phyloP scores from a whole-genome alignment of 2,888 invertebrate species.

The Taphrorychus bicolor region DNA sequence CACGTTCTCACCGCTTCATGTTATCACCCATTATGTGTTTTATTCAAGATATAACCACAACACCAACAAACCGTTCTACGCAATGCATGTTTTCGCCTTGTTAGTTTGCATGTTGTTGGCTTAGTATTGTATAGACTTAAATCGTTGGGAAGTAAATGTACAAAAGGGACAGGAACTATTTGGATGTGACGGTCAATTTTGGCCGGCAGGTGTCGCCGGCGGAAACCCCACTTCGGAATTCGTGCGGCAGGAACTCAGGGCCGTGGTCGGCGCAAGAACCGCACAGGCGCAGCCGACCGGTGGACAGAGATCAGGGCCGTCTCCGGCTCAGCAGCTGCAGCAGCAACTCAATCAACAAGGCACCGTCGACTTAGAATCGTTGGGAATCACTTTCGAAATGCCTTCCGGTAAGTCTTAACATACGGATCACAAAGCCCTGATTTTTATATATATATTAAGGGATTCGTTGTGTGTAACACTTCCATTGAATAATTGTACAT shows the following conservation, averaged over 20 bases:
- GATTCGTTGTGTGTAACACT: not conserved
- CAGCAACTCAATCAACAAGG: constrained; percentile 39
- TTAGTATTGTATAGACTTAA: not conserved
- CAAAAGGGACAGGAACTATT: not conserved
- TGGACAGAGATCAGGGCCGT: constrained; percentile 36
- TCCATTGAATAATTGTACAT: not conserved
- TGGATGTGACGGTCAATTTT: constrained; percentile 4
- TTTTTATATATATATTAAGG: too few relatives aligned
- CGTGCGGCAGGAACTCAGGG: constrained; percentile 89
- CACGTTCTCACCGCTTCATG: not conserved
- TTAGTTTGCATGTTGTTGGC: not conserved
- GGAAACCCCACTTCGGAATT: constrained; percentile 78
- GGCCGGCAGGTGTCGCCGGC: constrained; percentile 62
- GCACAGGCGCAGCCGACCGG: constrained; percentile 57
- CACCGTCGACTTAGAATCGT: constrained; percentile 71
- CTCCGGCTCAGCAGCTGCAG: constrained; percentile 32
- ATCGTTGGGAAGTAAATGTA: not conserved
- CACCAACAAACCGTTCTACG: not conserved
- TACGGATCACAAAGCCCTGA: not conserved
- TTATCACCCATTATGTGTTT: not conserved
- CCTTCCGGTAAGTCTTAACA: constrained; percentile 49
- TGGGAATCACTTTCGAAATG: constrained; percentile 75
- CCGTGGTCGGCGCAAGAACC: constrained; percentile 85
- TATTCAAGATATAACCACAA: not conserved
- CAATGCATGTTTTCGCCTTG: not conserved